A percentile compares a stretch with the other conserved stretches of the same genome.
phyloP scores from a whole-genome alignment of 2,113 vertebrate genomes.

The Myiagra hebetior region DNA sequence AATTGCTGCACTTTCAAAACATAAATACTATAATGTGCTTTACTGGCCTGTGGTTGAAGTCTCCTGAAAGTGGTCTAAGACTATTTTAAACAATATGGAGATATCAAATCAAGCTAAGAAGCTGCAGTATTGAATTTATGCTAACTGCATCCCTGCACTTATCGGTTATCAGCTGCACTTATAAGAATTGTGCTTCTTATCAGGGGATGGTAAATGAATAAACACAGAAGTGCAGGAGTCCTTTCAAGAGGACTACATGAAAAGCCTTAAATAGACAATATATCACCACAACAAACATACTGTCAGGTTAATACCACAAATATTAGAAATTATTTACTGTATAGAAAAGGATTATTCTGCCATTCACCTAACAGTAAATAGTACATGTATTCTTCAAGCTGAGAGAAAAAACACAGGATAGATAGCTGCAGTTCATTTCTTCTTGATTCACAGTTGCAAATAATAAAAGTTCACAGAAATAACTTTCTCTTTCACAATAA shows the following conservation, averaged over 20 bases:
- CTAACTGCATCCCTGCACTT: neutral
- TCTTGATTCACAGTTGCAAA: slow-evolving; percentile 37
- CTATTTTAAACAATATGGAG: neutral
- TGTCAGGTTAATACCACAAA: neutral
- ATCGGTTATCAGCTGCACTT: neutral
- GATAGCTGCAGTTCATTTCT: neutral
- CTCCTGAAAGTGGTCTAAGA: neutral
- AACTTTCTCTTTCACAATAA: neutral
- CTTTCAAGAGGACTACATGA: neutral
- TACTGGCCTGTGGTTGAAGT: neutral
- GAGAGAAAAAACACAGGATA: neutral
- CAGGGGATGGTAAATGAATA: neutral
- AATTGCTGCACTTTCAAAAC: neutral
- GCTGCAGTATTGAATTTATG: neutral
- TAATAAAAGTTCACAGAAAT: neutral
- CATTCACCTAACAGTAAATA: neutral
- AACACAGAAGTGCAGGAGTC: neutral
- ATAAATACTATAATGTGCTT: neutral
- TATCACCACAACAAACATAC: neutral
- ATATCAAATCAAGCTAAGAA: neutral
- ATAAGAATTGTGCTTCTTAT: neutral
- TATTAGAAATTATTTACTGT: neutral
- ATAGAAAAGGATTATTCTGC: neutral
- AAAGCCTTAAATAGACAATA: neutral
- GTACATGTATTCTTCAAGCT: neutral